phyloP scores from a whole-genome alignment of 2,888 invertebrate genomes.

The Nephrocerus scutellatus region DNA sequence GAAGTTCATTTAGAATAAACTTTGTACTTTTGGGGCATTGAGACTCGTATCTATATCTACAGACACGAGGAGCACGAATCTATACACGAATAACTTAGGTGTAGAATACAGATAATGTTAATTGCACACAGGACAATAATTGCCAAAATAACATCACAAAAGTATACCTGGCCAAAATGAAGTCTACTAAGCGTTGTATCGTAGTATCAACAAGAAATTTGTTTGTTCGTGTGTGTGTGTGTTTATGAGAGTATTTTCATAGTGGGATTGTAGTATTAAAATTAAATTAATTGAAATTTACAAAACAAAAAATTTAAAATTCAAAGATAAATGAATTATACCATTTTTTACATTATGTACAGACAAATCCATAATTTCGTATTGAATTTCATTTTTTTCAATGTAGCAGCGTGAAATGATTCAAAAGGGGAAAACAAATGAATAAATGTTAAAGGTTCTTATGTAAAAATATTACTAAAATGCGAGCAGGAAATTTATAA shows the following conservation, averaged over 20 bases:
- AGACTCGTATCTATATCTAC: too few species aligned
- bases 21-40: too few species aligned
- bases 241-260: slow-evolving; percentile 1
- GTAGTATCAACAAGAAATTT: slow-evolving; percentile 13
- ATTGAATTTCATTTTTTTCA: slow-evolving; percentile 8
- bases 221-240: slow-evolving; percentile 6
- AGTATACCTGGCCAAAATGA: slow-evolving; percentile 48
- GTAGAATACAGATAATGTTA: slow-evolving; percentile 47
- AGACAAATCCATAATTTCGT: slow-evolving; percentile 14
- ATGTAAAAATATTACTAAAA: too few species aligned
- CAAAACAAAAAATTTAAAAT: slow-evolving; percentile 4
- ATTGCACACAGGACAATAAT: slow-evolving; percentile 47
- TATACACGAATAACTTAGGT: slow-evolving; percentile 42
- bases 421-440: slow-evolving; percentile 9
- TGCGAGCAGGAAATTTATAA: too few species aligned
- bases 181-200: slow-evolving; percentile 32
- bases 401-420: slow-evolving; percentile 23
- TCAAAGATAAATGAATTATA: slow-evolving; percentile 11
- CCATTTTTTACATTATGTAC: slow-evolving; percentile 14
- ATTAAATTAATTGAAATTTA: slow-evolving; percentile 3
- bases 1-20: neutral
- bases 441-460: too few species aligned
- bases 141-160: slow-evolving; percentile 48
- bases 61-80: slow-evolving; percentile 41
- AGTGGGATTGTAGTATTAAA: slow-evolving; percentile 6